Conservation (phyloP, 2,797 vertebrate species). For the Myotis pilosus region DNA sequence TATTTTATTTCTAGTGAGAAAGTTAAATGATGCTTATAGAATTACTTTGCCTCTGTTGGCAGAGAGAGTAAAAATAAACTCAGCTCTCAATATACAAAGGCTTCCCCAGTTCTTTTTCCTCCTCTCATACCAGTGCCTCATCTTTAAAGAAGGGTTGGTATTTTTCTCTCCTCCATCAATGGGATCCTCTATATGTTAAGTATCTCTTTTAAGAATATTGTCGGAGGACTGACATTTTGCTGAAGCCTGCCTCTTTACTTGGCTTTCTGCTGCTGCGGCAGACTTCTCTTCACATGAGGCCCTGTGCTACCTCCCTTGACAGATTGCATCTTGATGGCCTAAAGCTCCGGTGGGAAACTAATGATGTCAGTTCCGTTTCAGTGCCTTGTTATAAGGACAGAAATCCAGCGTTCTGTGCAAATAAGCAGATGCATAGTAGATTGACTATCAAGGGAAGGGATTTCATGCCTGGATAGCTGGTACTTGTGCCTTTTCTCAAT, state of each 20-base stretch:
- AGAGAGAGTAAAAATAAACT: conserved; percentile 44
- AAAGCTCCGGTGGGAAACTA: conserved; percentile 42
- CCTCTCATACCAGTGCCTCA: background rate
- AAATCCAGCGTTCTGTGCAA: conserved; percentile 26
- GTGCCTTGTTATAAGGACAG: background rate
- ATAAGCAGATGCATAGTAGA: background rate
- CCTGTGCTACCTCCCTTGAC: conserved; percentile 15
- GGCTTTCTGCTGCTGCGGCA: background rate
- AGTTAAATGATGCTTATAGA: conserved; percentile 71
- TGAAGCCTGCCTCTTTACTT: background rate
- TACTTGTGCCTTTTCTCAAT: conserved; percentile 16
- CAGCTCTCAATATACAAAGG: conserved; percentile 20
- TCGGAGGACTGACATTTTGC: conserved; percentile 2
- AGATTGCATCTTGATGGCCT: background rate
- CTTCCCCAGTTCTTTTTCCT: conserved; percentile 14
- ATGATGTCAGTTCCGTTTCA: background rate
- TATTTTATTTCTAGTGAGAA: conserved; percentile 70
- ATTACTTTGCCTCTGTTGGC: conserved; percentile 37
- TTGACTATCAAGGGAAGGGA: background rate
- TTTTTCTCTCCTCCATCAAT: background rate
- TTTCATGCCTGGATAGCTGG: background rate
- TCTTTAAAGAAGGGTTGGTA: conserved; percentile 16
- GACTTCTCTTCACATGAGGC: background rate
- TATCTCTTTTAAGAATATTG: conserved; percentile 17
- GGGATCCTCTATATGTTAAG: conserved; percentile 35